Evolutionary conservation across 92 coral and sea anemone species (phyloP), one percentile per base, ranked within the genome.

Genomic region (Bergia sp.): DNA sequence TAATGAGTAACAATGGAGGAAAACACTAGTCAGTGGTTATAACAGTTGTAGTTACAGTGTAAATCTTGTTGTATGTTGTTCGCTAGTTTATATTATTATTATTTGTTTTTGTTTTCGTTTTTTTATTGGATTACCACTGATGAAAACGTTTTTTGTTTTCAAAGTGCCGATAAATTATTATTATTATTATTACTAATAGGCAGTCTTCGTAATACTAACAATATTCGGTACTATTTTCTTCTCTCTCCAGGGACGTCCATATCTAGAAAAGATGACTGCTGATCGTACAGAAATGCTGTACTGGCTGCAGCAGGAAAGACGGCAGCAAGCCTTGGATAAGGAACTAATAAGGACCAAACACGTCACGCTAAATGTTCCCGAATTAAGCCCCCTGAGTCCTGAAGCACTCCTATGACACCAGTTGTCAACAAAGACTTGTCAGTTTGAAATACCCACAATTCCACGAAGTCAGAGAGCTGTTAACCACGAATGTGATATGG

Each of bases 251-350:
- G 99, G 99, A 74, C 98, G 99, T 64, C 96, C 98, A 3, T 97
- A 94, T 80, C 44, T 95, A 41, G 99, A 94, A 65, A 97, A 97
- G 85, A 94, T 97, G 75, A 92, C 91, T 80, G 87, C 86, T 72
- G 98, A 97, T 78, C 97, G 99, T 65, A 97, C 99, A 64, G 99
- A 97, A 79, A 97, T 97, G 99, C 90, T 97, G 80, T 97, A 97
- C 83, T 97, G 99, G 99, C 84, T 97, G 6, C 99, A 97, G 55
- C 98, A 97, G 65, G 99, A 95, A 71, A 90, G 99, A 57, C 94
- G 99, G 3, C 95, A 95, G 80, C 94, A 93, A 37, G 94, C 93
- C 9, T 71, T 97, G 65, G 94, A 97, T 78, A 88, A 77, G 80
- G 98, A 93, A 72, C 65, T 92, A 61, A 73, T 92, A 18, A 89